phyloP scores from a whole-genome alignment of 2,113 vertebrate species.

The Rhinogobius similis region DNA sequence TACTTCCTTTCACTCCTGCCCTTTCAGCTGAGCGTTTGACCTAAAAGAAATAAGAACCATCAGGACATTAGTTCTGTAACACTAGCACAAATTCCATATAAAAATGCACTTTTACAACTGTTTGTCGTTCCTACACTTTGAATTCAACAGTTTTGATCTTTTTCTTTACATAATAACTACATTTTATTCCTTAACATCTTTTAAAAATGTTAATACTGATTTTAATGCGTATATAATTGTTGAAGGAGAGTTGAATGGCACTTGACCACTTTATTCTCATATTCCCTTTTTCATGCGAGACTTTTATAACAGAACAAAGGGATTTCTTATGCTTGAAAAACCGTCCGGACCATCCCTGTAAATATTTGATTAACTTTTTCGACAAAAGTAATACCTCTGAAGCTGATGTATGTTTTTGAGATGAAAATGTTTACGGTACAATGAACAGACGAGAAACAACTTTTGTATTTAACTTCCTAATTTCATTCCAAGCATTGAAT shows the following conservation, averaged over 20 bases:
- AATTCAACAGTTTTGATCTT: conserved; percentile 8
- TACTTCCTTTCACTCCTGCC: too few species aligned
- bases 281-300: conserved; percentile 25
- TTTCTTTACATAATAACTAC: conserved; percentile 8
- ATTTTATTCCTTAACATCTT: not conserved
- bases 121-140: not conserved
- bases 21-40: too few species aligned
- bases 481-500: not conserved
- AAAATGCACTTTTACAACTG: too few species aligned
- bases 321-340: conserved; percentile 25
- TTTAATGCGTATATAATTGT: conserved; percentile 23
- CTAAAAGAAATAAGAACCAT: too few species aligned
- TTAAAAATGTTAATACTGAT: not conserved
- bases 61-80: too few species aligned
- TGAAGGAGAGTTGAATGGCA: conserved; percentile 42
- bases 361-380: conserved; percentile 21
- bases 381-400: not conserved
- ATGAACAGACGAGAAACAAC: not conserved
- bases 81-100: too few species aligned
- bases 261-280: conserved; percentile 70
- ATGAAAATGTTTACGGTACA: conserved; percentile 2
- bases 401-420: not conserved
- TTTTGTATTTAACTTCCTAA: not conserved
- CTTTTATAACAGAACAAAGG: conserved; percentile 24
- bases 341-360: conserved; percentile 30